A percentile compares a stretch with the other conserved stretches of the same genome.
Conservation (phyloP, 2,113 vertebrate genomes). For the Todiramphus saurophagus region DNA sequence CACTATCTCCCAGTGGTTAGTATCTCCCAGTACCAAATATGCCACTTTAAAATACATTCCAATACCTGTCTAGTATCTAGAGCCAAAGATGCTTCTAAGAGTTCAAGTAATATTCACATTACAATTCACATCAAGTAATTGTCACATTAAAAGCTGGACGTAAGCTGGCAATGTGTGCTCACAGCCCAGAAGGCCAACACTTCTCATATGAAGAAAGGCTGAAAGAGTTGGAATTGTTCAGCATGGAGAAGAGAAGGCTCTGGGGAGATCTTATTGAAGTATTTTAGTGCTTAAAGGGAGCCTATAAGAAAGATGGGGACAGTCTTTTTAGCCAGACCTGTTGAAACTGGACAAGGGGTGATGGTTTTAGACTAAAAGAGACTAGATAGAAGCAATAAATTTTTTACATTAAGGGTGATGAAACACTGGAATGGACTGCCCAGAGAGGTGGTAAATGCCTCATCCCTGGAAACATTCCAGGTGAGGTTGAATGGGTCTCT, state of each 20-base stretch:
- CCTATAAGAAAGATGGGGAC: neutral
- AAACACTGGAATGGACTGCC: neutral
- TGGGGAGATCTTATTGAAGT: neutral
- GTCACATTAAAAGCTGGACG: neutral
- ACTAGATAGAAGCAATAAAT: neutral
- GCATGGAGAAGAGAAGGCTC: neutral
- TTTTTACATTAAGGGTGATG: neutral
- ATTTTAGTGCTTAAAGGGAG: neutral
- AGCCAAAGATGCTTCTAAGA: neutral
- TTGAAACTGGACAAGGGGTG: neutral
- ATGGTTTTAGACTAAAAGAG: neutral
- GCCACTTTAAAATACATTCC: conserved; percentile 25
- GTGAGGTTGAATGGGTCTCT: neutral
- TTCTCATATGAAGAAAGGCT: neutral
- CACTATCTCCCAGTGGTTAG: conserved; percentile 42
- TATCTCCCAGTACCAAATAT: conserved; percentile 9
- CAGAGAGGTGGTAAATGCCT: neutral
- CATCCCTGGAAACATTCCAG: neutral
- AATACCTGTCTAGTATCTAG: neutral
- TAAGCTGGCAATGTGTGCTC: neutral
- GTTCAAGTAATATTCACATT: neutral
- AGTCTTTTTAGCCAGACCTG: neutral
- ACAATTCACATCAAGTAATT: no score
- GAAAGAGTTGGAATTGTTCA: neutral
- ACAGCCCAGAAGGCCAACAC: neutral